Base-by-base conservation (phyloP, 2,888 invertebrate genomes). In the Temnothorax rugatulus region DNA sequence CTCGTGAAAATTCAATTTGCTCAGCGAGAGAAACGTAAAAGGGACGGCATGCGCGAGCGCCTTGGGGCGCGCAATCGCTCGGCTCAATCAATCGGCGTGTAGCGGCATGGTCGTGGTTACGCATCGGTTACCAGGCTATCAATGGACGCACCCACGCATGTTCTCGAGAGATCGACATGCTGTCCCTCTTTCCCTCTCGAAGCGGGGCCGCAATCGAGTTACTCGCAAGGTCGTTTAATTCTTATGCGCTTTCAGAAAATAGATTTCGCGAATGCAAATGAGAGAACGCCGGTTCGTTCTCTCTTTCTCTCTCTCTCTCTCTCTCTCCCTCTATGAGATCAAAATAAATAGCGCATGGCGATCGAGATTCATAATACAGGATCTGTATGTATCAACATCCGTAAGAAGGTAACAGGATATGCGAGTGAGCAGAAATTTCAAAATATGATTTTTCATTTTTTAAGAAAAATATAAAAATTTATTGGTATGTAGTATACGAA, bases 121-220 rank as follows among this genome's bases (percentile, higher is more conserved):
- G 92, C 90, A 87, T 90, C 91, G 89, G 84, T 90, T 90, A 89
- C 88, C 91, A 89, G 86, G 87, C 90, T 92, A 92, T 92, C 92
- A 92, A 92, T 92, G 92, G 92, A 92, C 88, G 84, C 92, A 89
- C 92, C 92, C 91, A 92, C 92, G 92, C 90, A 83, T 69, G 18
- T 47, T 71, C 79, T 50, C 79, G 59, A 82, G 86, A 90, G 86
- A 88, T 90, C 91, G 88, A 86, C 89, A 87, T 87, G 76, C 85
- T 76, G 73, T 79, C 75, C 57, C 57, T 85, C 69, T 57, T 64
- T 61, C 64, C 59, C 64, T 57, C 74, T 68, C 87, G 83, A 85
- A 86, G 71, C 76, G 82, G 64, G 64, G 64, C 84, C 84, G 71
- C 79, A 83, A 52, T 50, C 44, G 29, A 74, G 63, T 50, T 63